Conservation (phyloP, 2,113 vertebrate species). For the Trichomycterus rosablanca region DNA sequence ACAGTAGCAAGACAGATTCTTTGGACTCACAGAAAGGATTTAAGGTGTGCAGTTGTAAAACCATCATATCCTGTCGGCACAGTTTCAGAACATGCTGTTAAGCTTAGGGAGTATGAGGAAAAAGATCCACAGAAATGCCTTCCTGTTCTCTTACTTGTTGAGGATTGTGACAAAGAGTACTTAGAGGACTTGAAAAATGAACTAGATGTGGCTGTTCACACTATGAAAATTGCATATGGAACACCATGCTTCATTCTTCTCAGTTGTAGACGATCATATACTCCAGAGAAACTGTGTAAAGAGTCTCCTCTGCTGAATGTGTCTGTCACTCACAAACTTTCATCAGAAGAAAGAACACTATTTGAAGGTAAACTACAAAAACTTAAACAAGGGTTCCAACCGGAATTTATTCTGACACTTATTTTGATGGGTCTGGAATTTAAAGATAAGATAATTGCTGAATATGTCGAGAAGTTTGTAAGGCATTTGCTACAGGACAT, state of each 20-base stretch:
- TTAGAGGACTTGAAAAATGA: constrained; percentile 65
- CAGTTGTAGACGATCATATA: constrained; percentile 67
- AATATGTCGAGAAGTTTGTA: constrained; percentile 63
- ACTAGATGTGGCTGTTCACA: constrained; percentile 57
- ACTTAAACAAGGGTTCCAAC: constrained; percentile 54
- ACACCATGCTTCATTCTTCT: constrained; percentile 72
- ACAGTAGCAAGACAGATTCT: constrained; percentile 76
- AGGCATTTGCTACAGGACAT: constrained; percentile 64
- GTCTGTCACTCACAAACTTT: constrained; percentile 75
- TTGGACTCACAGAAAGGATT: constrained; percentile 69
- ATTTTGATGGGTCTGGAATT: constrained; percentile 77
- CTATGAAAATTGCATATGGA: constrained; percentile 52
- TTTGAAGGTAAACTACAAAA: constrained; percentile 60
- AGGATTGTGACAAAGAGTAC: constrained; percentile 74
- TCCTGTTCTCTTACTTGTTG: constrained; percentile 72
- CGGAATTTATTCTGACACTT: constrained; percentile 73
- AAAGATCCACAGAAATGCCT: constrained; percentile 59
- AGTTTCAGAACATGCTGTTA: constrained; percentile 66
- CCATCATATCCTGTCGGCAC: constrained; percentile 48
- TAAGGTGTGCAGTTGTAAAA: constrained; percentile 73
- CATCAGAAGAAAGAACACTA: constrained; percentile 59
- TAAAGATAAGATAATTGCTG: constrained; percentile 30
- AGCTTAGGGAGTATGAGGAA: constrained; percentile 73
- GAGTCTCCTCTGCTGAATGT: constrained; percentile 66
- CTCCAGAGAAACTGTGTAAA: constrained; percentile 65